A percentile compares a stretch with the other conserved stretches of the same genome.
Conservation (phyloP, 92 coral and sea anemone species). For the Scolanthus callimorphus region DNA sequence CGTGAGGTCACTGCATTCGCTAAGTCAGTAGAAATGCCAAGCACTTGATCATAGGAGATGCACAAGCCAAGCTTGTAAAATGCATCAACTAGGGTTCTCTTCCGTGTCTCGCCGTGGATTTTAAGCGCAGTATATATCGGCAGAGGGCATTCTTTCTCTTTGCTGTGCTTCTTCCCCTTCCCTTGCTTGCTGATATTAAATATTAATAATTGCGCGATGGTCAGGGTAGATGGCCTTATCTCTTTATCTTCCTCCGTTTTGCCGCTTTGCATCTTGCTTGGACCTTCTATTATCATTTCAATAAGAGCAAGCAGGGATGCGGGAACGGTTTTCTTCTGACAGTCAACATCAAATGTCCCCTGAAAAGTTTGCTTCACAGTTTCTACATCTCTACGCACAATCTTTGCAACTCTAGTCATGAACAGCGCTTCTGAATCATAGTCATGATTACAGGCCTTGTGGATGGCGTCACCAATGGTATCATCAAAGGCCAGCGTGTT, state of each 20-base stretch:
- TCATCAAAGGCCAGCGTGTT: constrained; percentile 4
- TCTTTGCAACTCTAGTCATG: constrained; percentile 34
- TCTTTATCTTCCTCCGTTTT: constrained; percentile 17
- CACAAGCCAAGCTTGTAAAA: constrained; percentile 46
- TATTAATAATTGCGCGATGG: constrained; percentile 20
- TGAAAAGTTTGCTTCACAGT: constrained; percentile 14
- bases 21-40: constrained; percentile 47
- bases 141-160: constrained; percentile 32
- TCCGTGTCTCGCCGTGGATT: constrained; percentile 65
- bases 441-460: constrained; percentile 17
- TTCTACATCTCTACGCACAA: constrained; percentile 31
- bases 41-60: constrained; percentile 59
- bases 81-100: constrained; percentile 35
- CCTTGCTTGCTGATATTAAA: constrained; percentile 16
- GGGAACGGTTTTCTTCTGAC: constrained; percentile 27
- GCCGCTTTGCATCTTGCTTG: constrained; percentile 9
- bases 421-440: constrained; percentile 42
- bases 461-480: constrained; percentile 26
- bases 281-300: constrained; percentile 27
- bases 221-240: constrained; percentile 12
- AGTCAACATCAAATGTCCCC: constrained; percentile 27
- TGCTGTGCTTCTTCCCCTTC: constrained; percentile 5
- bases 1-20: constrained; percentile 4
- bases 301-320: constrained; percentile 22
- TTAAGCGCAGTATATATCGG: constrained; percentile 41